phyloP scores from a whole-genome alignment of 2,113 vertebrate species.

The Garra rufa region DNA sequence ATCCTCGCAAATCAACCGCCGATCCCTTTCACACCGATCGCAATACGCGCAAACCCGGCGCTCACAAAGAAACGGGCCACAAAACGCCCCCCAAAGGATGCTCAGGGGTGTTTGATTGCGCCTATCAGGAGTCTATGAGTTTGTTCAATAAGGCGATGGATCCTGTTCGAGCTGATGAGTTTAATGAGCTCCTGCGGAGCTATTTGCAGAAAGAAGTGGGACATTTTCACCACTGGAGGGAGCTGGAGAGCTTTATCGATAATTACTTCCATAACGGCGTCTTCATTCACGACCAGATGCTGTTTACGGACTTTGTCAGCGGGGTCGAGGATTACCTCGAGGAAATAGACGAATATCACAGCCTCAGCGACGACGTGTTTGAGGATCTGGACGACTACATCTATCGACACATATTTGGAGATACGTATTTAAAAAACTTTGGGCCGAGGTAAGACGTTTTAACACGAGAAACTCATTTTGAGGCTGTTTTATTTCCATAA shows the following conservation, averaged over 20 bases:
- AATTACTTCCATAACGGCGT: constrained; percentile 90
- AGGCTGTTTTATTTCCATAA: neutral
- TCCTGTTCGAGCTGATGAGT: constrained; percentile 88
- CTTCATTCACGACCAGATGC: constrained; percentile 94
- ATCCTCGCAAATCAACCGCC: constrained; percentile 61
- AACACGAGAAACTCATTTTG: too few relatives aligned
- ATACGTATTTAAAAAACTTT: constrained; percentile 75
- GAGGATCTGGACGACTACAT: constrained; percentile 89
- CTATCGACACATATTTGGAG: constrained; percentile 90
- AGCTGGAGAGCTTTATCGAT: constrained; percentile 87
- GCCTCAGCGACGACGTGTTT: constrained; percentile 77
- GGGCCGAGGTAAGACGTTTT: constrained; percentile 84
- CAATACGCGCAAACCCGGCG: constrained; percentile 70
- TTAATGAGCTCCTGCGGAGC: constrained; percentile 84
- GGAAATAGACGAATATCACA: constrained; percentile 85
- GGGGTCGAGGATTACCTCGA: constrained; percentile 89
- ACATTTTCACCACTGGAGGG: constrained; percentile 91
- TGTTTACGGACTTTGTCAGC: constrained; percentile 93
- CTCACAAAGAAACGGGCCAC: constrained; percentile 55
- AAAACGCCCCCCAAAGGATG: constrained; percentile 77
- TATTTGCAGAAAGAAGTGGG: constrained; percentile 88
- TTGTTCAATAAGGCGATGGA: constrained; percentile 85
- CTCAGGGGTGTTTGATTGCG: constrained; percentile 84
- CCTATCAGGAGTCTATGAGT: constrained; percentile 84
- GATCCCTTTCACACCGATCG: constrained; percentile 66